Conservation (phyloP, 2,113 vertebrate species). For the Mesocricetus auratus region DNA sequence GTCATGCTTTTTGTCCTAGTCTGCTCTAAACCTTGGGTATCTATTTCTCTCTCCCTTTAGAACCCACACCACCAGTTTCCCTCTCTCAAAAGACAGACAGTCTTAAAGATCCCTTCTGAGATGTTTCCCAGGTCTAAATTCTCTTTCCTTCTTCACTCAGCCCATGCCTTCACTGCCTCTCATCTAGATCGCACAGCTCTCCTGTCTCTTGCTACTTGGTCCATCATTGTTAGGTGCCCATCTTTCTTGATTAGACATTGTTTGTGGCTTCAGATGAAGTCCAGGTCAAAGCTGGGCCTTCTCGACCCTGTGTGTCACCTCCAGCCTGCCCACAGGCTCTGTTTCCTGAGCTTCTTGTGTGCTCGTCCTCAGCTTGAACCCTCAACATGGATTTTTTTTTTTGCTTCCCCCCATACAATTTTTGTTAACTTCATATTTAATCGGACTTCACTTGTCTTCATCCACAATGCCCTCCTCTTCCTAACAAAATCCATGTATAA, state of each 20-base stretch:
- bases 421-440: neutral
- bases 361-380: neutral
- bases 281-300: neutral
- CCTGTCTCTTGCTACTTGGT: neutral
- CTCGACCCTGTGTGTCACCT: neutral
- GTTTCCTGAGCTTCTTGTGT: neutral
- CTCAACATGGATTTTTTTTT: neutral
- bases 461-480: neutral
- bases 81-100: neutral
- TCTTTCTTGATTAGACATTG: neutral
- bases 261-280: slow-evolving; percentile 1
- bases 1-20: neutral
- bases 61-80: neutral
- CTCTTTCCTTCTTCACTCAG: neutral
- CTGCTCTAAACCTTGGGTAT: neutral
- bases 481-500: neutral
- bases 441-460: neutral
- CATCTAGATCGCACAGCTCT: neutral
- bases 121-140: neutral
- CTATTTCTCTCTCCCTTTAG: neutral
- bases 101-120: slow-evolving; percentile 26
- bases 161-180: neutral
- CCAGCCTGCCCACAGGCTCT: neutral
- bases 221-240: no score
- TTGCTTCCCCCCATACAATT: neutral